Evolutionary conservation across 2,797 vertebrate species (phyloP).

Genomic region (Lindbergichthys nudifrons): DNA sequence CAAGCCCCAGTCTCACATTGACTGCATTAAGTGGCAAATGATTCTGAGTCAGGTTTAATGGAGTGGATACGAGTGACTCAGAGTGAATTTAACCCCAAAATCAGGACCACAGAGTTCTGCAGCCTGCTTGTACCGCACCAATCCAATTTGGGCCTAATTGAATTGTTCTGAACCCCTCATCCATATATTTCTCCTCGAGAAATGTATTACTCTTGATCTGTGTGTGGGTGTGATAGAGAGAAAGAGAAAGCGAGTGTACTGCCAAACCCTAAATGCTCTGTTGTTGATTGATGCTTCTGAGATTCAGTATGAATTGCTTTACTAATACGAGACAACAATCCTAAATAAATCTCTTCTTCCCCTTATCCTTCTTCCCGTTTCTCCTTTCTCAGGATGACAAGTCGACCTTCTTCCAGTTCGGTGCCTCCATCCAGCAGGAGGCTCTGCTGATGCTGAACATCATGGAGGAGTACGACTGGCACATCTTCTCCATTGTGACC

Average conservation of each 20-base stretch:
- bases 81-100: constrained; percentile 61
- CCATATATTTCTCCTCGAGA: constrained; percentile 68
- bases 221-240: constrained; percentile 32
- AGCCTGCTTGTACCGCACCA: constrained; percentile 58
- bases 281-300: constrained; percentile 44
- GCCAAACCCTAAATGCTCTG: constrained; percentile 55
- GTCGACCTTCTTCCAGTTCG: constrained; percentile 98
- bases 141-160: constrained; percentile 79
- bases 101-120: constrained; percentile 57
- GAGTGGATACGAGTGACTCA: constrained; percentile 64
- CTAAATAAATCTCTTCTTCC: constrained; percentile 18
- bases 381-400: constrained; percentile 89
- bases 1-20: constrained; percentile 56
- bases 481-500: constrained; percentile 96
- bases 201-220: constrained; percentile 50
- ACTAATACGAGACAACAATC: constrained; percentile 28
- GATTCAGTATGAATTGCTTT: constrained; percentile 28
- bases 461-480: constrained; percentile 99
- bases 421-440: constrained; percentile 98
- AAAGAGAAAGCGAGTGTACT: constrained; percentile 1
- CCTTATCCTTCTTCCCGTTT: constrained; percentile 18
- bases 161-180: constrained; percentile 72
- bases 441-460: constrained; percentile 96
- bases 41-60: constrained; percentile 76
- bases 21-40: constrained; percentile 74